Evolutionary conservation across 2,888 invertebrate species (phyloP), one percentile per base, ranked within the genome.

Genomic region (Iselma pallidipennis): DNA sequence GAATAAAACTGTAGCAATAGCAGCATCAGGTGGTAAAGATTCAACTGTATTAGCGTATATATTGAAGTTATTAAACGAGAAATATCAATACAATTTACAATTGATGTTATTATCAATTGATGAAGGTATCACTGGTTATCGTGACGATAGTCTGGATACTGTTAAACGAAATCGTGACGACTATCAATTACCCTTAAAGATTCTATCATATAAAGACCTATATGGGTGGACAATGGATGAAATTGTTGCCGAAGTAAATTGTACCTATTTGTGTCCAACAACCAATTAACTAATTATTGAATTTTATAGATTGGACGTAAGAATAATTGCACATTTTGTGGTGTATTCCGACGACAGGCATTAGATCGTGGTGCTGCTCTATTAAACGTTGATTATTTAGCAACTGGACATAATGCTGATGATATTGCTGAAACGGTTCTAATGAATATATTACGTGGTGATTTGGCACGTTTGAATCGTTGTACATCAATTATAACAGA

Each of bases 161-260:
- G 99, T 99, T 0, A 95, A 97, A 79, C 88, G 92, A 78, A 99
- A 99, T 79, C 87, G 94, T 59, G 90, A 93, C 73, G 96, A 98
- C 80, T 99, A 98, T 83, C 88, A 89, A 72, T 90, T 99, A 83
- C 91, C 96, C 1, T 83, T 99, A 42, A 96, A 94, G 84, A 95
- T 99, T 64, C 84, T 98, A 6, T 98, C 98, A 0, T 99, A 99
- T 78, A 92, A 97, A 83, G 96, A 98, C 73, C 83, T 99, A 4
- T 99, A 98, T 83, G 98, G 98, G 0, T 99, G 99, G 99, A 98
- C 98, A 3, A 98, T 98, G 97, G 99, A 99, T 83, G 92, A 92
- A 75, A 98, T 99, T 80, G 99, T 99, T 0, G 87, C 86, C 48
- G 90, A 91, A 81, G 91, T 92, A 75, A 86, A 86, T 0, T 50